Conservation (phyloP, 2,113 vertebrate species). For the Halichoeres trimaculatus region DNA sequence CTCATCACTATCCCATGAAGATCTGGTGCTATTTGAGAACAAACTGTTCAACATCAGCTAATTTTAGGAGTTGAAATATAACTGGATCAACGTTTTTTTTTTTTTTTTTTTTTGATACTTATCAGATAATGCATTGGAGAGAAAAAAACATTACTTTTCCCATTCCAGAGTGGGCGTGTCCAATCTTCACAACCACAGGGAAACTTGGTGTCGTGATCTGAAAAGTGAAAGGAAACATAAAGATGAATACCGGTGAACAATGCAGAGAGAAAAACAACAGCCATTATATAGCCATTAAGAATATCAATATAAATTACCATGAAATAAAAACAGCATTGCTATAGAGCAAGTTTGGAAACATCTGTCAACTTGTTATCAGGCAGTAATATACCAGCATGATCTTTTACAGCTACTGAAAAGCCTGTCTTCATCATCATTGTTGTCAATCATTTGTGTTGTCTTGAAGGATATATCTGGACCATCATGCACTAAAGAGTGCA, state of each 20-base stretch:
- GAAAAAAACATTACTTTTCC: slow-evolving; percentile 88
- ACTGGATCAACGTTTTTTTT: too few species aligned
- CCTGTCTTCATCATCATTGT: too few species aligned
- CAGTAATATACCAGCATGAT: too few species aligned
- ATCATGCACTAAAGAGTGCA: too few species aligned
- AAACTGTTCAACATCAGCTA: too few species aligned
- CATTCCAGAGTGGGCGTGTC: slow-evolving; percentile 98
- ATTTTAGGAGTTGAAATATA: too few species aligned
- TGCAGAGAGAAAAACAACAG: neutral
- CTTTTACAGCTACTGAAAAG: too few species aligned
- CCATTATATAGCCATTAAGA: neutral
- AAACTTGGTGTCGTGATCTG: slow-evolving; percentile 96
- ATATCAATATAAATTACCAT: slow-evolving; percentile 9
- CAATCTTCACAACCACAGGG: slow-evolving; percentile 98
- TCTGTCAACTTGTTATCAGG: neutral
- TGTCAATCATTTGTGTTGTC: too few species aligned
- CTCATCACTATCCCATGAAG: too few species aligned
- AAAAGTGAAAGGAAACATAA: slow-evolving; percentile 47
- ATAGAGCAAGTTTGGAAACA: neutral
- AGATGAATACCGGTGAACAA: neutral
- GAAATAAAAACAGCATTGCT: neutral
- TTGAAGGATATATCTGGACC: too few species aligned
- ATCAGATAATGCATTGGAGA: neutral
- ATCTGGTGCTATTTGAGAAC: too few species aligned
- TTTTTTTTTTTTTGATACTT: too few species aligned